Evolutionary conservation across 2,113 vertebrate species (phyloP).

Genomic region (Progne subis): DNA sequence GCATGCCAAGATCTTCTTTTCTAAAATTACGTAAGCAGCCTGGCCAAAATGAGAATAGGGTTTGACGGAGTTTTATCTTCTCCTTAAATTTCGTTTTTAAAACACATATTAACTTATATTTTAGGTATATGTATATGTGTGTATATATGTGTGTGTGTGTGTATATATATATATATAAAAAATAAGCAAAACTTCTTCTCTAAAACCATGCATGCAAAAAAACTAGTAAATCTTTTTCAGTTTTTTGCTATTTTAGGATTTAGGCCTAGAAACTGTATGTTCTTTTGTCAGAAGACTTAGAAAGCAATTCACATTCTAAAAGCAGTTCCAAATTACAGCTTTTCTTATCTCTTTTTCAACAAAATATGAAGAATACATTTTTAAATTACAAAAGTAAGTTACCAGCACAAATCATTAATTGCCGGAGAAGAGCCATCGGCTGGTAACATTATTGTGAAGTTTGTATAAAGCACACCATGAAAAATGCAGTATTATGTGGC

Average conservation of each 20-base stretch:
- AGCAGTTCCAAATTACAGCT: not conserved
- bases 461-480: not conserved
- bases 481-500: not conserved
- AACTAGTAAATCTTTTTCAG: rapidly evolving
- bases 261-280: not conserved
- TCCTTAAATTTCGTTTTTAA: not conserved
- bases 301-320: not conserved
- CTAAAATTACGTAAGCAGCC: not conserved
- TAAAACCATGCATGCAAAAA: not conserved
- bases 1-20: not conserved
- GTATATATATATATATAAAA: not conserved
- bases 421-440: not conserved
- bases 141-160: too few species aligned
- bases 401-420: not conserved
- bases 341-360: not conserved
- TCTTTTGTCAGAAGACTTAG: slow-evolving; percentile 18
- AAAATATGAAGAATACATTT: not conserved
- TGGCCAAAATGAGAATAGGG: not conserved
- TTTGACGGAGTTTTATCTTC: not conserved
- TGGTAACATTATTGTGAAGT: not conserved
- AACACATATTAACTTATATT: not conserved
- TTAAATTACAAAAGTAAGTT: not conserved
- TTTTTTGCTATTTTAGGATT: not conserved
- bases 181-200: not conserved
- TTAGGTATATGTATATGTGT: not conserved